A percentile compares a stretch with the other conserved stretches of the same genome.
Evolutionary conservation across 2,888 invertebrate species (phyloP).

Genomic region (Drosophila mercatorum): DNA sequence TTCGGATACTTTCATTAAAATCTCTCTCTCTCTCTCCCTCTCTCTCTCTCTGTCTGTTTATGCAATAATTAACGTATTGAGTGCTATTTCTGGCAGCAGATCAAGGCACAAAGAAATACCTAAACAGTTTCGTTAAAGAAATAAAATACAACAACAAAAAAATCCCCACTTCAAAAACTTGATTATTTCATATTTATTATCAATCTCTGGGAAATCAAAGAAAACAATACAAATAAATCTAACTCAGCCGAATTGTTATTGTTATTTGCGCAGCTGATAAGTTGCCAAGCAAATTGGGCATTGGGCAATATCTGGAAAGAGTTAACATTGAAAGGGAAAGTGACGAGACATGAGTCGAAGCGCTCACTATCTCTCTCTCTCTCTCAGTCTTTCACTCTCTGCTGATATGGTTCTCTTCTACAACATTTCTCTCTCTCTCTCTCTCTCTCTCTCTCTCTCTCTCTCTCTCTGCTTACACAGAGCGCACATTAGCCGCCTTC

Average conservation of each 20-base stretch:
- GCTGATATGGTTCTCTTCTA: too few species aligned
- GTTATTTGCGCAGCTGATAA: background rate
- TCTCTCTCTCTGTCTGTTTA: constrained; percentile 57
- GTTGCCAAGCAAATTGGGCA: constrained; percentile 20
- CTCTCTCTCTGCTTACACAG: constrained; percentile 20
- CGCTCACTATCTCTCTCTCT: constrained; percentile 5
- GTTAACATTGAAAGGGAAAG: constrained; percentile 42
- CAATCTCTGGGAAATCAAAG: constrained; percentile 23
- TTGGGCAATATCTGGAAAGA: constrained; percentile 23
- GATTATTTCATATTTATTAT: constrained; percentile 27
- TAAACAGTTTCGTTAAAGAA: background rate
- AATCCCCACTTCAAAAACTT: constrained; percentile 28
- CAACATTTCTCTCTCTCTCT: background rate
- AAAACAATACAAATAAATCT: constrained; percentile 2
- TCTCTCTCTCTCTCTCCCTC: constrained; percentile 37
- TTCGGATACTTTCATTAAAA: constrained; percentile 20
- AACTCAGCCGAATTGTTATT: background rate
- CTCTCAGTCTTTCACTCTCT: background rate
- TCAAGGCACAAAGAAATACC: constrained; percentile 15
- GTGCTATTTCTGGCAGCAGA: constrained; percentile 52
- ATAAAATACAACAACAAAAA: background rate
- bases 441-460: background rate
- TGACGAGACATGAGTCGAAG: constrained; percentile 6
- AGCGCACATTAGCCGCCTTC: constrained; percentile 17
- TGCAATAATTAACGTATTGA: constrained; percentile 10